Evolutionary conservation across 2,888 invertebrate species (phyloP).

Genomic region (Epirrita christyi): DNA sequence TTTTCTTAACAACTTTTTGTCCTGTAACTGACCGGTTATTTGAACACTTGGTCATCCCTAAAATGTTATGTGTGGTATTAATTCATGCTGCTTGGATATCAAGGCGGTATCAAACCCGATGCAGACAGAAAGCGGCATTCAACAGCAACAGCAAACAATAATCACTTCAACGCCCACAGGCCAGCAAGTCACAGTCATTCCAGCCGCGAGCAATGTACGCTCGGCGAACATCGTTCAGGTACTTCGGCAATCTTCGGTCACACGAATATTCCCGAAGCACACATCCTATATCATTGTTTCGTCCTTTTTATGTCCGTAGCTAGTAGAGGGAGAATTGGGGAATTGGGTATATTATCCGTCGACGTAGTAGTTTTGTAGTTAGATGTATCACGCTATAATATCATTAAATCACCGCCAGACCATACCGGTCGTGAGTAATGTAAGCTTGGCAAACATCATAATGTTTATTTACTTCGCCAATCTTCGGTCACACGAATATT

Average conservation of each 20-base stretch:
- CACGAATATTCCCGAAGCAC: slow-evolving; percentile 21
- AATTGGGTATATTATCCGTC: background rate
- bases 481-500: slow-evolving; percentile 41
- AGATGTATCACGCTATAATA: background rate
- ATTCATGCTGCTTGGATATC: slow-evolving; percentile 36
- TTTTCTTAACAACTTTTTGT: no score
- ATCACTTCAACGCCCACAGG: slow-evolving; percentile 90
- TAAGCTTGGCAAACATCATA: slow-evolving; percentile 65
- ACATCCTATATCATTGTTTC: slow-evolving; percentile 11
- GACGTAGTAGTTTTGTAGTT: background rate
- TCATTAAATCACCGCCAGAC: slow-evolving; percentile 90
- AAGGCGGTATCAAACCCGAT: slow-evolving; percentile 80
- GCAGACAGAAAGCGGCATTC: slow-evolving; percentile 67
- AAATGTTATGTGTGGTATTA: background rate
- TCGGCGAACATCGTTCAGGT: slow-evolving; percentile 70
- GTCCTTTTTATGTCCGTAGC: background rate
- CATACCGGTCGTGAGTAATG: slow-evolving; percentile 87
- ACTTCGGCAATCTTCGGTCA: slow-evolving; percentile 53
- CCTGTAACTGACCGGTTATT: background rate
- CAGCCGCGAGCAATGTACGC: slow-evolving; percentile 80
- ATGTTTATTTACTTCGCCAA: slow-evolving; percentile 68
- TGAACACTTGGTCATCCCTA: background rate
- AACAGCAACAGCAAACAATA: slow-evolving; percentile 85
- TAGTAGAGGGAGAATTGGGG: background rate
- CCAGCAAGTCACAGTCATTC: slow-evolving; percentile 94